These are phyloP conservation scores for Smittia aterrima DNA, from an alignment of 2,888 invertebrate species.

Conservation along the genomic window DNA sequence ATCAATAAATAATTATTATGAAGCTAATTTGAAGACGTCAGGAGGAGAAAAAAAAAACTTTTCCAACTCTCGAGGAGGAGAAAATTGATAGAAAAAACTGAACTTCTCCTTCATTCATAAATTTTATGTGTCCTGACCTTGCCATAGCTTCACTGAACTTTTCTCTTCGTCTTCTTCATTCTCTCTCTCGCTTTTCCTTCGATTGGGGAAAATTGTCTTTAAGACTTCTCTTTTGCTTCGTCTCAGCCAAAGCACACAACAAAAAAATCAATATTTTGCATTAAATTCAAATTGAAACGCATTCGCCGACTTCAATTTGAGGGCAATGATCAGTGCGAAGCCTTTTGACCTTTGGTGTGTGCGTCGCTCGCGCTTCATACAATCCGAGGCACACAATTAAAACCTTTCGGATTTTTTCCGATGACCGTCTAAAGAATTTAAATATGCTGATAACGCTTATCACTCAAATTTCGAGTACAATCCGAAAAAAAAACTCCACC, in stretches of 20 bases:
- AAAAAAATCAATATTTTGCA: conserved; percentile 23
- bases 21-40: conserved; percentile 32
- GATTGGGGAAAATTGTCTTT: background rate
- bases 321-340: conserved; percentile 18
- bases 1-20: conserved; percentile 39
- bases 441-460: background rate
- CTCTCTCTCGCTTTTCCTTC: background rate
- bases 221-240: background rate
- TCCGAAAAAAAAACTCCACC: conserved; percentile 37
- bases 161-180: background rate
- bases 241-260: background rate
- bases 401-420: background rate
- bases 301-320: background rate
- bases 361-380: background rate
- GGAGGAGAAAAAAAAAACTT: conserved; percentile 23
- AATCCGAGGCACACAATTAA: background rate
- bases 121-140: conserved; percentile 41
- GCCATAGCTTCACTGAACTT: conserved; percentile 28
- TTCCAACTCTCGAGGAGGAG: conserved; percentile 23
- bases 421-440: background rate
- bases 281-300: background rate
- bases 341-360: background rate
- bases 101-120: conserved; percentile 39
- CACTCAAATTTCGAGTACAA: background rate
- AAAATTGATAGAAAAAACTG: conserved; percentile 8